Conservation (phyloP, 2,888 invertebrate species). For the Gari tellinella region DNA sequence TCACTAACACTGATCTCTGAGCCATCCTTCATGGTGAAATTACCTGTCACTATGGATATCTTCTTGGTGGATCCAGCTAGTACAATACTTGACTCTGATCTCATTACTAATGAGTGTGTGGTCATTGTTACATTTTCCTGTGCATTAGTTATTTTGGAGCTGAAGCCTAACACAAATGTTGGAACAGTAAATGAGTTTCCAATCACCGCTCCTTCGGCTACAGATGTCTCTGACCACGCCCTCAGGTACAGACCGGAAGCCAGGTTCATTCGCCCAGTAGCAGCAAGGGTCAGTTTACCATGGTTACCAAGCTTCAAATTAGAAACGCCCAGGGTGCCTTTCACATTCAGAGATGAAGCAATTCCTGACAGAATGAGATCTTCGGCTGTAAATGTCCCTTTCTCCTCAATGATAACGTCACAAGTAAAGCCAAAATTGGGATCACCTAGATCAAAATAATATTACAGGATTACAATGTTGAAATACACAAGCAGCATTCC, state of each 20-base stretch:
- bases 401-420: conserved; percentile 31
- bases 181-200: conserved; percentile 18
- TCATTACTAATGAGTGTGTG: conserved; percentile 28
- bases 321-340: conserved; percentile 44
- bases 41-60: conserved; percentile 20
- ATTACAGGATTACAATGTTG: no score
- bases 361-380: conserved; percentile 54
- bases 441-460: conserved; percentile 33
- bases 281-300: conserved; percentile 47
- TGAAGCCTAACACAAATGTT: conserved; percentile 32
- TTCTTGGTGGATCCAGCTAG: conserved; percentile 31
- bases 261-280: conserved; percentile 38
- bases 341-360: conserved; percentile 44
- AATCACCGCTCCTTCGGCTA: conserved; percentile 7
- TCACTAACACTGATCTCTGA: conserved; percentile 35
- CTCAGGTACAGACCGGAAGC: conserved; percentile 16
- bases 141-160: conserved; percentile 26
- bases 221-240: conserved; percentile 32
- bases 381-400: conserved; percentile 17
- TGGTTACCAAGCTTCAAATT: conserved; percentile 53
- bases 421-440: conserved; percentile 33
- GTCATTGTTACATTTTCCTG: conserved; percentile 28
- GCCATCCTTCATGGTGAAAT: conserved; percentile 42
- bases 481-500: no score
- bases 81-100: conserved; percentile 32